phyloP scores from a whole-genome alignment of 1,140 invertebrate species.

The Cylas formicarius region DNA sequence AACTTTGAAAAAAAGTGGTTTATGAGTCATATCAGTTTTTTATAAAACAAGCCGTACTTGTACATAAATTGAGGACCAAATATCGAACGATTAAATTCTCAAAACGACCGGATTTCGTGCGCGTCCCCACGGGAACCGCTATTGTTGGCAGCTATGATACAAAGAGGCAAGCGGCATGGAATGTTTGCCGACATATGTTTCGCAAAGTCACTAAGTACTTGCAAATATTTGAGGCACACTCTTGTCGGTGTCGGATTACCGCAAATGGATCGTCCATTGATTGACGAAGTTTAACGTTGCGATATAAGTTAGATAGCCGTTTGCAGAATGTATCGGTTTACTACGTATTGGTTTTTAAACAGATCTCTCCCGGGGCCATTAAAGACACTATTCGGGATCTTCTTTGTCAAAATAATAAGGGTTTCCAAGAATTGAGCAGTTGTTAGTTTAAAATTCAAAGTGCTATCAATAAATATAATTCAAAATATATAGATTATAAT shows the following conservation, averaged over 20 bases:
- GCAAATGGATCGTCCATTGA: slow-evolving; percentile 24
- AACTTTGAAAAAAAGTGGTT: background rate
- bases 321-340: too few species aligned
- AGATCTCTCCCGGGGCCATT: too few species aligned
- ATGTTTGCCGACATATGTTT: slow-evolving; percentile 34
- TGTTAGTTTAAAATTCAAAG: too few species aligned
- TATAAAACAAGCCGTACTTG: background rate
- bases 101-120: background rate
- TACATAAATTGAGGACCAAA: background rate
- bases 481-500: too few species aligned
- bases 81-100: background rate
- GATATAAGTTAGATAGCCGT: too few species aligned
- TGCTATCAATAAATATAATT: too few species aligned
- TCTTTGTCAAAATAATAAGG: too few species aligned
- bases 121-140: background rate
- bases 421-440: too few species aligned
- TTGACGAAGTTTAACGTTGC: too few species aligned
- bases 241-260: slow-evolving; percentile 23
- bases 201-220: slow-evolving; percentile 30
- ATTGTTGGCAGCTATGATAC: slow-evolving; percentile 6
- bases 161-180: slow-evolving; percentile 13
- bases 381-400: too few species aligned
- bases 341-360: too few species aligned
- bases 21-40: background rate
- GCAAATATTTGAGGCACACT: slow-evolving; percentile 31